A percentile compares a stretch with the other conserved stretches of the same genome.
Evolutionary conservation across 1,140 invertebrate species (phyloP).

Genomic region (Listronotus bonariensis): DNA sequence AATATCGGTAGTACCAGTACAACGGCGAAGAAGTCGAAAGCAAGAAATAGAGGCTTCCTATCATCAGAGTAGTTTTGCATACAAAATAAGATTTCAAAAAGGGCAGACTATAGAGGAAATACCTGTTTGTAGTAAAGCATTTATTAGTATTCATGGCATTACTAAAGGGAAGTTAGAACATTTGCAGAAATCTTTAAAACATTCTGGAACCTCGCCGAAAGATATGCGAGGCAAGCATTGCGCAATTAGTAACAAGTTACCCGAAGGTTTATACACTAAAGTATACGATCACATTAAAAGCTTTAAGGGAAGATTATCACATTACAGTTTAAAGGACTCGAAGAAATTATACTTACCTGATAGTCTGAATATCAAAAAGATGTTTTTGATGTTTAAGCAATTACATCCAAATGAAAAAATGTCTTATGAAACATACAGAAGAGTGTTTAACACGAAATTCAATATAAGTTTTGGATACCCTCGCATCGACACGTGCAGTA

Average conservation of each 20-base stretch:
- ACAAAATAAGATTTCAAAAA: constrained; percentile 1
- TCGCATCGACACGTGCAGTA: constrained; percentile 11
- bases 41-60: neutral
- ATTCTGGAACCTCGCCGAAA: neutral
- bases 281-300: constrained; percentile 21
- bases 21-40: neutral
- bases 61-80: constrained; percentile 3
- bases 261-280: neutral
- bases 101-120: neutral
- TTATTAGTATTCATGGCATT: constrained; percentile 9
- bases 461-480: constrained; percentile 17
- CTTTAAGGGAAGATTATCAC: constrained; percentile 8
- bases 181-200: constrained; percentile 18
- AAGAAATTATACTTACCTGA: constrained; percentile 18
- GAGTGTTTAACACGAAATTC: constrained; percentile 4
- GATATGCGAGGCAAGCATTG: constrained; percentile 22
- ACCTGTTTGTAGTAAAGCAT: constrained; percentile 3
- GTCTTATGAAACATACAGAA: constrained; percentile 9
- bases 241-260: constrained; percentile 13
- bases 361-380: neutral
- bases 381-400: constrained; percentile 1
- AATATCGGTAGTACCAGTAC: constrained; percentile 3
- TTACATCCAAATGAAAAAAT: constrained; percentile 4
- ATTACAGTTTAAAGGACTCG: constrained; percentile 24
- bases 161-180: constrained; percentile 24